phyloP scores from a whole-genome alignment of 2,888 invertebrate species.

The Hoplodrina ambigua region DNA sequence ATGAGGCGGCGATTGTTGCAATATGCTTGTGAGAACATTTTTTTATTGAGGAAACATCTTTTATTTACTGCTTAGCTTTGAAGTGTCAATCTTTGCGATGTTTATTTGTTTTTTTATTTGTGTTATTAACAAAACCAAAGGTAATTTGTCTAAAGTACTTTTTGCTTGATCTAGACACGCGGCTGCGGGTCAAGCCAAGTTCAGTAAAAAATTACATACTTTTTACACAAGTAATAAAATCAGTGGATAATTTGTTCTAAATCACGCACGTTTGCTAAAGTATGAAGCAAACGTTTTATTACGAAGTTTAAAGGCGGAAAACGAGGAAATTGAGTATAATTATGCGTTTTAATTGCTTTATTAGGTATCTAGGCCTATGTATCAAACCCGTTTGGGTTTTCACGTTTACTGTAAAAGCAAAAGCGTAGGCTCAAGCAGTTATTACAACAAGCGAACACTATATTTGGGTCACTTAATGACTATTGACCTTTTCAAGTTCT shows the following conservation, averaged over 20 bases:
- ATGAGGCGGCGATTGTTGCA: constrained; percentile 51
- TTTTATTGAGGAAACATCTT: constrained; percentile 56
- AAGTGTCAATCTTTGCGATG: constrained; percentile 34
- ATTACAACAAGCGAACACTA: constrained; percentile 25
- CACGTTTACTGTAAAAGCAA: constrained; percentile 2
- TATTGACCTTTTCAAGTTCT: constrained; percentile 45
- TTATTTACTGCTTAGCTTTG: constrained; percentile 41
- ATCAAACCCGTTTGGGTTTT: constrained; percentile 18
- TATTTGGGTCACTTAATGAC: constrained; percentile 35
- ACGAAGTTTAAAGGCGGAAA: constrained; percentile 28
- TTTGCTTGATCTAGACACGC: neutral
- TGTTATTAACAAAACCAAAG: constrained; percentile 13
- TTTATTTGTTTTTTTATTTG: constrained; percentile 22
- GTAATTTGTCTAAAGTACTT: constrained; percentile 33
- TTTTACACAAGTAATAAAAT: constrained; percentile 14
- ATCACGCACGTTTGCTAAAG: constrained; percentile 4
- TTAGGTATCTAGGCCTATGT: constrained; percentile 12
- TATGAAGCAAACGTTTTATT: constrained; percentile 21
- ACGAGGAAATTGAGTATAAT: constrained; percentile 16
- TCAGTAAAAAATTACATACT: neutral
- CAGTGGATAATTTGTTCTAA: neutral
- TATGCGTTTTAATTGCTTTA: constrained; percentile 20
- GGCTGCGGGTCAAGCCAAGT: too few species aligned
- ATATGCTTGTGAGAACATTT: constrained; percentile 56
- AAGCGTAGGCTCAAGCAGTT: constrained; percentile 29